phyloP scores from a whole-genome alignment of 2,888 invertebrate genomes.

The Apoda limacodes region DNA sequence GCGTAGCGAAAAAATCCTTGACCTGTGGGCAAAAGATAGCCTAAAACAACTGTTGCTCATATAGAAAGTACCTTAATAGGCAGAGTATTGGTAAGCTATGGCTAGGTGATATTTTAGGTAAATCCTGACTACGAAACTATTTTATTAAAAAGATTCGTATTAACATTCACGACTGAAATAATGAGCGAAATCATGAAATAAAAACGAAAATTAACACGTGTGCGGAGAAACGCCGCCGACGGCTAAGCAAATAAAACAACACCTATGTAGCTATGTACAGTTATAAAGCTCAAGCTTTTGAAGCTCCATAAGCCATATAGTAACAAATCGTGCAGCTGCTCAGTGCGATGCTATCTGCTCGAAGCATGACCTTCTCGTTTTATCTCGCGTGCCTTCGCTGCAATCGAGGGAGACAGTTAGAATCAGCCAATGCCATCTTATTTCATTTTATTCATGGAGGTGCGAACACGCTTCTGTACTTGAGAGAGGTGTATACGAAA shows the following conservation, averaged over 20 bases:
- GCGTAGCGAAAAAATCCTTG: too few species aligned
- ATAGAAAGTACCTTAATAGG: too few species aligned
- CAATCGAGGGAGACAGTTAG: constrained; percentile 39
- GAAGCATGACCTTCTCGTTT: constrained; percentile 33
- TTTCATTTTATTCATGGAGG: constrained; percentile 60
- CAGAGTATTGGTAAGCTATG: too few species aligned
- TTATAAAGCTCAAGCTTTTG: constrained; percentile 21
- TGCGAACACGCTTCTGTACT: constrained; percentile 28
- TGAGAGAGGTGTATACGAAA: constrained; percentile 37
- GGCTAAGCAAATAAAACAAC: constrained; percentile 43
- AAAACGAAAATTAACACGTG: constrained; percentile 49
- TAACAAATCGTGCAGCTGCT: constrained; percentile 45
- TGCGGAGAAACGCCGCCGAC: constrained; percentile 26
- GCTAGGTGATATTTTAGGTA: too few species aligned
- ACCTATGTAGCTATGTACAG: constrained; percentile 22
- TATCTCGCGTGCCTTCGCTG: constrained; percentile 21
- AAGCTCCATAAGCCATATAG: constrained; percentile 34
- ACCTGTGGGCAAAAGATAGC: too few species aligned
- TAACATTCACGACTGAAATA: constrained; percentile 21
- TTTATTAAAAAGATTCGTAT: too few species aligned
- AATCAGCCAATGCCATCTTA: constrained; percentile 40
- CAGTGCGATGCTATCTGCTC: constrained; percentile 50
- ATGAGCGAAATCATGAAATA: constrained; percentile 32
- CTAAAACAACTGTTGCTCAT: too few species aligned
- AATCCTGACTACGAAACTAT: too few species aligned